Conservation (phyloP, 2,797 vertebrate genomes). For the Liasis olivaceus region DNA sequence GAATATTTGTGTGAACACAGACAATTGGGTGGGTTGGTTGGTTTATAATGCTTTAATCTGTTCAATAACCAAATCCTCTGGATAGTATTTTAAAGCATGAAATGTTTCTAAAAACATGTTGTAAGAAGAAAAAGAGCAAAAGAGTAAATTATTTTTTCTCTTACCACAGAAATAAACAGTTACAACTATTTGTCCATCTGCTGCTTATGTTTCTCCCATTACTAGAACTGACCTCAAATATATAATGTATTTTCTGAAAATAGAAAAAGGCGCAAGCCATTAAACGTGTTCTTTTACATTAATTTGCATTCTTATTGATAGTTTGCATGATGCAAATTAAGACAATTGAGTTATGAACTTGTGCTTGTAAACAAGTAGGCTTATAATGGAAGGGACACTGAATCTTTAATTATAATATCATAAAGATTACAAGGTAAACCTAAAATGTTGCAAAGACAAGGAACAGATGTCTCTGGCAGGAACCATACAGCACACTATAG, state of each 20-base stretch:
- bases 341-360: constrained; percentile 49
- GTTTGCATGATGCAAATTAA: constrained; percentile 37
- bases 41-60: not conserved
- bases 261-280: not conserved
- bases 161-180: not conserved
- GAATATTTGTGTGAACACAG: not conserved
- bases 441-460: constrained; percentile 8
- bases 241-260: not conserved
- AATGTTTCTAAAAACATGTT: not conserved
- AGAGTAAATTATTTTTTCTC: not conserved
- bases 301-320: constrained; percentile 23
- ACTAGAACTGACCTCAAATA: too few relatives aligned
- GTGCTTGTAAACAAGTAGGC: constrained; percentile 39
- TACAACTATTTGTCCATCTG: not conserved
- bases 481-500: not conserved
- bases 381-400: not conserved
- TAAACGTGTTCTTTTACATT: not conserved
- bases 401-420: constrained; percentile 47
- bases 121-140: not conserved
- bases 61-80: not conserved
- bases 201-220: not conserved
- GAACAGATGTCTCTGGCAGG: not conserved
- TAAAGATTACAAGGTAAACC: constrained; percentile 50
- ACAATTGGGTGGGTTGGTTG: not conserved
- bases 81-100: not conserved